These are phyloP conservation scores for Steinernema carpocapsae DNA, from an alignment of 2,888 invertebrate genomes.

Conservation along the genomic window DNA sequence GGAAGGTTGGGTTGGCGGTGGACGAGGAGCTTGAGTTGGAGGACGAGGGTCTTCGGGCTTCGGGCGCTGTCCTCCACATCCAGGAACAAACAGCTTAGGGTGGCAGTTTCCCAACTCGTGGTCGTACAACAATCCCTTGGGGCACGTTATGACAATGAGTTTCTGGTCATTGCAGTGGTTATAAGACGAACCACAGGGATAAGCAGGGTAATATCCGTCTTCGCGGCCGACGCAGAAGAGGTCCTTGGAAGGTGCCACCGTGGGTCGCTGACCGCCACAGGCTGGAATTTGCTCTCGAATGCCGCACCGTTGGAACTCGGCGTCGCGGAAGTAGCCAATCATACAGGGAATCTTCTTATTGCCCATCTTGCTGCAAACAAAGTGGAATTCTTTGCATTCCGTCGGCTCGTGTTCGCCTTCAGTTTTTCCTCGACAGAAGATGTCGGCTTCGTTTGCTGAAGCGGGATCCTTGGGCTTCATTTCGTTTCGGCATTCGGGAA, in stretches of 20 bases:
- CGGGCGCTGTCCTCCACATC: neutral
- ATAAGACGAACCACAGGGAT: neutral
- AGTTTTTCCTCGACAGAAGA: neutral
- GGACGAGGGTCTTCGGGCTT: no score
- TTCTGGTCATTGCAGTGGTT: neutral
- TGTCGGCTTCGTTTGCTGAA: neutral
- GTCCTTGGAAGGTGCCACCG: neutral
- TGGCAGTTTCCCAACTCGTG: neutral
- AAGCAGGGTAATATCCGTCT: neutral
- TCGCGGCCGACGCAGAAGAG: neutral
- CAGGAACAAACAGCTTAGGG: neutral
- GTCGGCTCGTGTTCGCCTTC: neutral
- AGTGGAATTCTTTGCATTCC: neutral
- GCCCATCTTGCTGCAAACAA: neutral
- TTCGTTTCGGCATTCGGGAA: neutral
- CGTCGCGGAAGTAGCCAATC: neutral
- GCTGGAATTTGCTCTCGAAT: neutral
- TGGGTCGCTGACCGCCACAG: neutral
- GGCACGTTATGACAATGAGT: neutral
- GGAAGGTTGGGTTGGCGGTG: slow-evolving; percentile 4
- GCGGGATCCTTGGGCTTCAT: neutral
- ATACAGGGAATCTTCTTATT: neutral
- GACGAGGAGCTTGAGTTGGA: neutral
- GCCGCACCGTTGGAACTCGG: neutral
- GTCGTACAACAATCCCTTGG: neutral